Percentiles rank a stretch among this genome's conserved stretches.
These are phyloP conservation scores for Catharus bicknelli DNA, from an alignment of 2,113 vertebrate species.

Conservation along the genomic window DNA sequence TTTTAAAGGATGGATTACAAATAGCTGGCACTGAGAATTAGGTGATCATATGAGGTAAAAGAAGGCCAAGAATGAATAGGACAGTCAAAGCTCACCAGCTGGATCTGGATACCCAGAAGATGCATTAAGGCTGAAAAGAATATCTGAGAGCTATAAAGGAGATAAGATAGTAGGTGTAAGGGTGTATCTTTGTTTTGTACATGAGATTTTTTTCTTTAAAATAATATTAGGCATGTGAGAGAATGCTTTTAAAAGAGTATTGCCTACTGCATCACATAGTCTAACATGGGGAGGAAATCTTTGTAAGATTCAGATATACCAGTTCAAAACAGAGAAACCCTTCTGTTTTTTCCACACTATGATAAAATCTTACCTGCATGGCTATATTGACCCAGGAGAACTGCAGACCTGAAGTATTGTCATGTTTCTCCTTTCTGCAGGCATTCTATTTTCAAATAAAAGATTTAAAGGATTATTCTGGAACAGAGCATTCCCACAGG, in stretches of 20 bases:
- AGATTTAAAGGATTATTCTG: slow-evolving; percentile 29
- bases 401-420: neutral
- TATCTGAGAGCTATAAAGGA: neutral
- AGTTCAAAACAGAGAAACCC: neutral
- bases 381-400: neutral
- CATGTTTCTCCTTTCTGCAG: neutral
- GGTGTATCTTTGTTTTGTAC: neutral
- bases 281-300: neutral
- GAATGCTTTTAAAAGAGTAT: neutral
- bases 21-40: neutral
- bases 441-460: slow-evolving; percentile 13
- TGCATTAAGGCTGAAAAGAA: neutral
- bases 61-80: neutral
- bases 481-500: slow-evolving; percentile 42
- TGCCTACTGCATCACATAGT: neutral
- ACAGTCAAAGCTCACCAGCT: neutral
- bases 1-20: neutral
- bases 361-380: neutral
- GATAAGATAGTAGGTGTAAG: neutral
- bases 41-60: neutral
- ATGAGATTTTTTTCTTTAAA: neutral
- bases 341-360: neutral
- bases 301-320: neutral
- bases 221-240: neutral
- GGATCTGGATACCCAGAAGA: neutral